phyloP scores from a whole-genome alignment of 37 sponge, comb jelly and placozoan genomes.

The Cladorhizidae sp. region DNA sequence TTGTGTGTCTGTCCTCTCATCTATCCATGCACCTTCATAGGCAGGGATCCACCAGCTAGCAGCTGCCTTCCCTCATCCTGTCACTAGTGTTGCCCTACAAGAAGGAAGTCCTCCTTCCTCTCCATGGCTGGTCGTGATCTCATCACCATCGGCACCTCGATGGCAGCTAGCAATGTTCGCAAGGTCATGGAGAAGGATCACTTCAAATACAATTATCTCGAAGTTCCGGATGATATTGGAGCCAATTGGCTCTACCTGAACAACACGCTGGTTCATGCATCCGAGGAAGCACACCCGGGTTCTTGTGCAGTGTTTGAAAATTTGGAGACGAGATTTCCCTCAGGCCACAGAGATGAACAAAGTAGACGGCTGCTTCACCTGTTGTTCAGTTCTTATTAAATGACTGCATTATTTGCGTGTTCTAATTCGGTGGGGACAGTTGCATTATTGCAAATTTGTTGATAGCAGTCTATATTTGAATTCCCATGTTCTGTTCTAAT shows the following conservation, averaged over 20 bases:
- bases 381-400: slow-evolving; percentile 66
- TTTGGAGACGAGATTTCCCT: slow-evolving; percentile 32
- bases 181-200: slow-evolving; percentile 31
- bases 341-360: slow-evolving; percentile 51
- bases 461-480: too few relatives aligned
- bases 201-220: slow-evolving; percentile 41
- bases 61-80: slow-evolving; percentile 57
- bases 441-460: too few relatives aligned
- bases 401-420: too few relatives aligned
- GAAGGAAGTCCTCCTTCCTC: slow-evolving; percentile 65
- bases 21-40: slow-evolving; percentile 31
- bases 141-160: slow-evolving; percentile 66
- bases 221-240: slow-evolving; percentile 59
- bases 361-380: slow-evolving; percentile 77
- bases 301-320: slow-evolving; percentile 42
- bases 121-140: slow-evolving; percentile 77
- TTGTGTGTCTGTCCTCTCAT: too few relatives aligned
- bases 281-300: slow-evolving; percentile 26
- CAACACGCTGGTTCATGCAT: slow-evolving; percentile 56
- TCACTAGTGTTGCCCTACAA: slow-evolving; percentile 41
- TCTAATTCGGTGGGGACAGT: too few relatives aligned
- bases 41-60: slow-evolving; percentile 59
- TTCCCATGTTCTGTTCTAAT: too few relatives aligned
- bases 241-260: slow-evolving; percentile 81
- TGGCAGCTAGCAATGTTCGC: slow-evolving; percentile 32